Conservation (phyloP, 2,797 vertebrate genomes). For the Benthosema pterotum region DNA sequence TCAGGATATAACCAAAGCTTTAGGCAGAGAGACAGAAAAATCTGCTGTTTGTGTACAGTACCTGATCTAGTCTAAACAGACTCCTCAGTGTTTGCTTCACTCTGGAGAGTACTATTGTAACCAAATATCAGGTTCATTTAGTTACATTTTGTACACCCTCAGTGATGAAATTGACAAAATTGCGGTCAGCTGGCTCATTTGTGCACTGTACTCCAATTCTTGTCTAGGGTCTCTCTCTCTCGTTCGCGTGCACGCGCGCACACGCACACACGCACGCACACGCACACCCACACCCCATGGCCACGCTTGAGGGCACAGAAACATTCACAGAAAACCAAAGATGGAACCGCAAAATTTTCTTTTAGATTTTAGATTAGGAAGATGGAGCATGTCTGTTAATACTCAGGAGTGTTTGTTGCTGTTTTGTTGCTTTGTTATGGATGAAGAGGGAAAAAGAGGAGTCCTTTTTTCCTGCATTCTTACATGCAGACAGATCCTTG, state of each 20-base stretch:
- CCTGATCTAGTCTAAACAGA: not conserved
- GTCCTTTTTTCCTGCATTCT: constrained; percentile 21
- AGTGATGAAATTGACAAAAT: not conserved
- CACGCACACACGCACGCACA: too few species aligned
- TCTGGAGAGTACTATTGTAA: not conserved
- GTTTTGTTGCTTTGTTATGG: constrained; percentile 29
- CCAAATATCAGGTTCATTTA: too few species aligned
- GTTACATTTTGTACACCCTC: not conserved
- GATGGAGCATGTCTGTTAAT: constrained; percentile 12
- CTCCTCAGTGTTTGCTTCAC: not conserved
- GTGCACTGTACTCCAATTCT: too few species aligned
- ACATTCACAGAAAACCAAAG: too few species aligned
- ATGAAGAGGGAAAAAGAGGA: constrained; percentile 13
- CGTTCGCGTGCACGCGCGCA: too few species aligned
- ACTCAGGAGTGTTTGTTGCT: constrained; percentile 14
- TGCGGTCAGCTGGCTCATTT: too few species aligned
- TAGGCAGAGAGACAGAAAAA: not conserved
- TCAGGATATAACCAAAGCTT: not conserved
- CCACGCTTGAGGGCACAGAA: too few species aligned
- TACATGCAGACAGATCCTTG: constrained; percentile 26
- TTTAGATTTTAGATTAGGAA: too few species aligned
- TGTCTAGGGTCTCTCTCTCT: too few species aligned
- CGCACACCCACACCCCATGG: too few species aligned
- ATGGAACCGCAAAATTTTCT: too few species aligned
- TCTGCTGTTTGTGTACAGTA: not conserved